These are phyloP conservation scores for Drosophila monieri DNA, from an alignment of 2,888 invertebrate species.

Conservation along the genomic window DNA sequence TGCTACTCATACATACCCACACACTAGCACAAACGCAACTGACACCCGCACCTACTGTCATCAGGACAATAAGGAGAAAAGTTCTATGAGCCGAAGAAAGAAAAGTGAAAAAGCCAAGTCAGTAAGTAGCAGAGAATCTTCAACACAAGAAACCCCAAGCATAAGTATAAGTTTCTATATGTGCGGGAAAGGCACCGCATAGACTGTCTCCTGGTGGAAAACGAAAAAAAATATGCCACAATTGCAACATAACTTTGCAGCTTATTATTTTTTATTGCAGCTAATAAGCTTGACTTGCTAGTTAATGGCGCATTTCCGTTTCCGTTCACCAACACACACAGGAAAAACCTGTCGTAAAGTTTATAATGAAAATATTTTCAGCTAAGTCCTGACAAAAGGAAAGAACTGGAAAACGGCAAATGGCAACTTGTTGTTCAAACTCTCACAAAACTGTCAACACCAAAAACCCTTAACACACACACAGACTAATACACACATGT, in stretches of 20 bases:
- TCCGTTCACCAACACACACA: constrained; percentile 46
- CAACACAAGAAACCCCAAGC: constrained; percentile 26
- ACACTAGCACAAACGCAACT: not conserved
- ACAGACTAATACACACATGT: constrained; percentile 18
- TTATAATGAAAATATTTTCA: constrained; percentile 77
- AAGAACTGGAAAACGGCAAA: constrained; percentile 32
- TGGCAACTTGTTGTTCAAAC: constrained; percentile 54
- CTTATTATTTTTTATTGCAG: constrained; percentile 79
- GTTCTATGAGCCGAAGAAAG: constrained; percentile 20
- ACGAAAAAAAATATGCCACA: constrained; percentile 62
- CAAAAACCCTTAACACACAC: constrained; percentile 40
- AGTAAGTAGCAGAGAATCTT: constrained; percentile 50
- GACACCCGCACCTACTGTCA: constrained; percentile 8
- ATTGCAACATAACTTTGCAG: constrained; percentile 77
- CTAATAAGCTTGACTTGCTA: constrained; percentile 75
- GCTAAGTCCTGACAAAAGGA: constrained; percentile 51
- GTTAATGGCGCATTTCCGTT: constrained; percentile 76
- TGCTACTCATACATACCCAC: constrained; percentile 33
- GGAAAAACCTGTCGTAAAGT: constrained; percentile 70
- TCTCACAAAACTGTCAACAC: constrained; percentile 45
- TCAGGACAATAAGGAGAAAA: constrained; percentile 43
- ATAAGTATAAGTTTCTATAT: constrained; percentile 24
- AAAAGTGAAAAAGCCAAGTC: constrained; percentile 41
- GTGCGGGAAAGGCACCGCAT: constrained; percentile 1
- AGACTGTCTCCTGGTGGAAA: constrained; percentile 30